Conservation (phyloP, 2,888 invertebrate species). For the Zygaena filipendulae region DNA sequence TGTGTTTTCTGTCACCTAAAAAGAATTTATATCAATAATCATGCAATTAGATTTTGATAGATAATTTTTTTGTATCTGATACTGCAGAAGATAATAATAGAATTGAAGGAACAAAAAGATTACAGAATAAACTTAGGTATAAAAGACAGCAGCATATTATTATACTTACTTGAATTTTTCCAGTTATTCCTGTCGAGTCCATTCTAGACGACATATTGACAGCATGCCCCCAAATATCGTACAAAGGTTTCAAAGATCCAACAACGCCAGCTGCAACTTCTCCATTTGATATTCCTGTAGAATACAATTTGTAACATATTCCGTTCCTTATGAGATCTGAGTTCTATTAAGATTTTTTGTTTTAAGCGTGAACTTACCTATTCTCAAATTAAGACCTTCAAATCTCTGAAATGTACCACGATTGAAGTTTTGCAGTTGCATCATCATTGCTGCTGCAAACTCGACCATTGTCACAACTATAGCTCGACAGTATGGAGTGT, state of each 20-base stretch:
- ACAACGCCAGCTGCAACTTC: conserved; percentile 95
- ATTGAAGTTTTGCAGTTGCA: conserved; percentile 64
- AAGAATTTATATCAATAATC: too few species aligned
- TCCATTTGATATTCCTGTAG: conserved; percentile 91
- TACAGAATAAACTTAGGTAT: too few species aligned
- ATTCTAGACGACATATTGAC: conserved; percentile 97
- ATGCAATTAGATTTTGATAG: too few species aligned
- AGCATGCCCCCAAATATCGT: conserved; percentile 97
- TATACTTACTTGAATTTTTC: conserved; percentile 75
- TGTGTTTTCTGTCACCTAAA: conserved; percentile 76
- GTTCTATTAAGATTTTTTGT: too few species aligned
- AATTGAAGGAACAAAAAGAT: too few species aligned
- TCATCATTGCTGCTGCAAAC: conserved; percentile 62
- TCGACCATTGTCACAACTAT: conserved; percentile 58
- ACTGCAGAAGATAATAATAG: too few species aligned
- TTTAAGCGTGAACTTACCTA: too few species aligned
- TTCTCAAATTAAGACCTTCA: conserved; percentile 75
- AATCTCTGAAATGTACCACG: conserved; percentile 68
- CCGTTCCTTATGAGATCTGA: too few species aligned
- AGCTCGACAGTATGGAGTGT: conserved; percentile 44
- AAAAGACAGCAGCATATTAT: background rate
- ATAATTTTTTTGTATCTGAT: too few species aligned
- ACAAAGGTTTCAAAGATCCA: conserved; percentile 92
- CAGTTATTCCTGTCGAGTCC: conserved; percentile 90
- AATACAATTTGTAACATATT: conserved; percentile 13